Percentiles rank a stretch among this genome's conserved stretches.
Evolutionary conservation across 1,140 invertebrate species (phyloP).

Genomic region (Acromyrmex heyeri): DNA sequence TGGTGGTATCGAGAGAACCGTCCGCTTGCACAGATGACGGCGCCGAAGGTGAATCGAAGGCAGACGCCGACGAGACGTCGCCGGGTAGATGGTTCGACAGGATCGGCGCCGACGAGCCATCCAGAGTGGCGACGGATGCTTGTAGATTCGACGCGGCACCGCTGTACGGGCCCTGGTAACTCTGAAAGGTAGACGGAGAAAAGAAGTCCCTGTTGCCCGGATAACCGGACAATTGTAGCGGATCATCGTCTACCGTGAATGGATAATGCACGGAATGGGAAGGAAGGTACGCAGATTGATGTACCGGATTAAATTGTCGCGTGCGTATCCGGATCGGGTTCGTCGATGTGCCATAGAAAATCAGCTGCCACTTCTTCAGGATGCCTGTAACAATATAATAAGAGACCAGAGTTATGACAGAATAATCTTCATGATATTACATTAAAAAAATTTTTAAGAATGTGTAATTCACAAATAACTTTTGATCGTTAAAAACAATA

Average conservation of each 20-base stretch:
- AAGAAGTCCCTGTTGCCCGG: conserved; percentile 84
- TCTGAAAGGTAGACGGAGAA: conserved; percentile 89
- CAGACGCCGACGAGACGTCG: conserved; percentile 72
- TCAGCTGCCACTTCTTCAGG: conserved; percentile 96
- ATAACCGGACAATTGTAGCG: conserved; percentile 88
- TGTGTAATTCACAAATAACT: background rate
- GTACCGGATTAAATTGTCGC: conserved; percentile 86
- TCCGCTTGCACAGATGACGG: conserved; percentile 65
- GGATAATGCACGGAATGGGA: conserved; percentile 80
- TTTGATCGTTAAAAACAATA: background rate
- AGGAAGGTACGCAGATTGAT: conserved; percentile 83
- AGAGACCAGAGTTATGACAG: background rate
- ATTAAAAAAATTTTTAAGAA: background rate
- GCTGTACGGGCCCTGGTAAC: conserved; percentile 90
- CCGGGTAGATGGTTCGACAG: conserved; percentile 83
- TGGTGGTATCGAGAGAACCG: conserved; percentile 86
- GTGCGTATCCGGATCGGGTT: conserved; percentile 91
- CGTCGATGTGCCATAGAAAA: conserved; percentile 95
- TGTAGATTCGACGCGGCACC: conserved; percentile 90
- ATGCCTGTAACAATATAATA: conserved; percentile 87
- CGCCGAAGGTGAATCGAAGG: conserved; percentile 57
- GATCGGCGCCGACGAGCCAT: conserved; percentile 87
- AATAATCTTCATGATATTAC: background rate
- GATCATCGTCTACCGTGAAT: conserved; percentile 81
- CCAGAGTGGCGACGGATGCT: conserved; percentile 89